Base-by-base conservation (phyloP, 1,140 invertebrate genomes). In the Drosophila virilis region DNA sequence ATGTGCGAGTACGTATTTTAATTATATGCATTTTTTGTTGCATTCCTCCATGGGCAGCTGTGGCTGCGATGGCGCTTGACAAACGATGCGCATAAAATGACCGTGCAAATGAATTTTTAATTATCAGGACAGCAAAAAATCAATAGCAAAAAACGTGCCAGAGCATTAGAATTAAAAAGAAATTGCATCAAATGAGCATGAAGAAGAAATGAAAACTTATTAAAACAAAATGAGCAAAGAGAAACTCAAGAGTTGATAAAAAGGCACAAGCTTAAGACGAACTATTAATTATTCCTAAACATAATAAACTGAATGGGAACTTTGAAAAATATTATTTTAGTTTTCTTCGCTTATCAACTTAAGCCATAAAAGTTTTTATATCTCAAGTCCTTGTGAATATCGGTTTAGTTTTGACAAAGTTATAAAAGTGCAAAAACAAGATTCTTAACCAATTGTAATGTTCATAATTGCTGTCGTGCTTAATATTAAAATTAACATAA, bases 61-160 rank as follows among this genome's bases (percentile, higher is more conserved):
- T 55, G 50, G 62, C 60, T 35, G 51, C 33, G 13, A 57, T 43
- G 13, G 8, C 42, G 37, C 48, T 42, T 46, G 52, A 57, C 17
- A 58, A 67, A 57, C 52, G 62, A 52, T 66, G 69, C 62, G 61
- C 69, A 58, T 69, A n/a, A 48, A 74, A 68, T 64, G 58, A 71
- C 73, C 60, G 60, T 61, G 67, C 74, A 88, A 88, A 89, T 88
- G 80, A 89, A 89, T 89, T 90, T 88, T 88, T 88, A 88, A 88
- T 88, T 88, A 88, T 89, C 82, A 76, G 55, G 69, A 71, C 40
- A 52, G 62, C 33, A 57, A 37, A 88, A 85, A 85, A 85, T 88
- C 83, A 85, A 85, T 85, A 88, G 46, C 38, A 54, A 52, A 57
- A 50, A 57, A 50, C 62, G 74, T 68, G 62, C 50, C 38, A 35